Base-by-base conservation (phyloP, 2,113 vertebrate genomes). In the Xyrauchen texanus region DNA sequence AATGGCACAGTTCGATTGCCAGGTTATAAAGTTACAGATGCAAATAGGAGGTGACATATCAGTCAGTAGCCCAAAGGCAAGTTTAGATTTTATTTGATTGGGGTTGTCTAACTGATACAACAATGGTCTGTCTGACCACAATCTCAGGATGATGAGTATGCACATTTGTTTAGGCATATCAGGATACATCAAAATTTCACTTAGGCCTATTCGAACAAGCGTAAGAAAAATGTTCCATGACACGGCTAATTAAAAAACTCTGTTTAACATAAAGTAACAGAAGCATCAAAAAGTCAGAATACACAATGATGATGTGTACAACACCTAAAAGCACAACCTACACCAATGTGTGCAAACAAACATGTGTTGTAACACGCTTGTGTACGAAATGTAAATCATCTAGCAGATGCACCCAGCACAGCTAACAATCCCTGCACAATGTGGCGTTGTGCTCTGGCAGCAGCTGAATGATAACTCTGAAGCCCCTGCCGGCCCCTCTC, bases 401-500 rank as follows among this genome's bases (percentile, higher is more conserved):
- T 69, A 68, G 61, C 74, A 82, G 70, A 67, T 83, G 79, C 77
- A 68, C 60, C 16, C 47, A 51, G 65, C 52, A 76, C 49, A 55
- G 51, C 42, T 16, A 79, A 70, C 85, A 82, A 84, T 80, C 60
- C 77, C 57, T n/a, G 61, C 72, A 79, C 76, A 79, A 71, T 73
- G 73, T 52, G 52, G 76, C 64, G 62, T 74, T 66, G 58, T 73
- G 82, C 79, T 82, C 83, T 85, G 85, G 83, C 80, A 85, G 75
- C 66, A 82, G 63, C 73, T 86, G 81, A 86, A 82, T 86, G 81
- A 87, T 80, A 21, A 46, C 60, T 57, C 68, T 63, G 55, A 82
- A 80, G 63, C 42, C 69, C 74, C 75, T 62, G 67, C 47, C 76
- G 78, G 65, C 72, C 77, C 61, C 73, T 64, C 47, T 45, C 34